These are phyloP conservation scores for Rhabdornis inornatus DNA, from an alignment of 2,113 vertebrate species.

Conservation along the genomic window DNA sequence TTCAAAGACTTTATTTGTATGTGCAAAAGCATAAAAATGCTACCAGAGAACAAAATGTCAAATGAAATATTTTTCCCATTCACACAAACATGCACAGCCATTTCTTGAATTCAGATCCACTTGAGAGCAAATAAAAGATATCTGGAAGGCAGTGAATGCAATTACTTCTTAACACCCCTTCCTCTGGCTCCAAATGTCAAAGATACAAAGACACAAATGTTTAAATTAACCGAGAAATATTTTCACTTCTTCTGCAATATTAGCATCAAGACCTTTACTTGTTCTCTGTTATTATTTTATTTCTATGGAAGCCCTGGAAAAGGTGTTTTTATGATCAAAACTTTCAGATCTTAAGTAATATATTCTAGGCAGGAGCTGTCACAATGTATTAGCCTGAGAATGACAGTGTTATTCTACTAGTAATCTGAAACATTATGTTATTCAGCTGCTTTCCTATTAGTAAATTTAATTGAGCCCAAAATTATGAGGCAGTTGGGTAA, in stretches of 20 bases:
- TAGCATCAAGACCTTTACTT: constrained; percentile 7
- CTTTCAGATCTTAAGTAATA: not conserved
- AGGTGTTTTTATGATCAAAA: not conserved
- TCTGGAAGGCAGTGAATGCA: constrained; percentile 43
- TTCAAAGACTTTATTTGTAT: not conserved
- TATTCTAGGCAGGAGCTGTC: not conserved
- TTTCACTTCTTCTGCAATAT: constrained; percentile 30
- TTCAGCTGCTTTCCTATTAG: not conserved
- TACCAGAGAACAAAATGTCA: constrained; percentile 53
- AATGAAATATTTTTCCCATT: not conserved
- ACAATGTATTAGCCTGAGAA: not conserved
- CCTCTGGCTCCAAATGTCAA: constrained; percentile 59
- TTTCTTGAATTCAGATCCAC: constrained; percentile 30
- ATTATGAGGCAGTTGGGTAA: not conserved
- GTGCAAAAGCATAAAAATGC: not conserved
- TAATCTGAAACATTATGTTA: constrained; percentile 5
- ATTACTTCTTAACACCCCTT: constrained; percentile 35
- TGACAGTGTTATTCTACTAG: not conserved
- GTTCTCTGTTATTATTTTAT: not conserved
- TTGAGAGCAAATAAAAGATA: constrained; percentile 44
- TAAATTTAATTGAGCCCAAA: constrained; percentile 1
- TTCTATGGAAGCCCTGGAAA: constrained; percentile 28
- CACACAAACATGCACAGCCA: not conserved
- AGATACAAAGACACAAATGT: constrained; percentile 38
- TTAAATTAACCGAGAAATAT: constrained; percentile 52